Percentiles rank a stretch among this genome's conserved stretches.
These are phyloP conservation scores for Oxytorus armatus DNA, from an alignment of 2,888 invertebrate genomes.

Conservation along the genomic window DNA sequence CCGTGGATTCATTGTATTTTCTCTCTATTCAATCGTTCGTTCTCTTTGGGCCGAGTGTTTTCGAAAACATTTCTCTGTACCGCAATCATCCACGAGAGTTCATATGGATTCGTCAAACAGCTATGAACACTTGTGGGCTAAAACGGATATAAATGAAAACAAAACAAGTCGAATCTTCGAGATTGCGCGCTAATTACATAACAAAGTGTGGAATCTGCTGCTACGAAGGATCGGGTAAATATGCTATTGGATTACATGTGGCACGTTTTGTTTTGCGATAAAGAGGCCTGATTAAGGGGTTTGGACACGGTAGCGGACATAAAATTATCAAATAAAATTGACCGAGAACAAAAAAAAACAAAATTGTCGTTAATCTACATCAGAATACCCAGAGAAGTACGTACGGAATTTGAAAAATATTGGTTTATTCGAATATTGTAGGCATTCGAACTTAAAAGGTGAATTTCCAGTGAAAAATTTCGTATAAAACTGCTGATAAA, in stretches of 20 bases:
- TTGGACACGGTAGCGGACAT: neutral
- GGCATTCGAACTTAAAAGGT: too few species aligned
- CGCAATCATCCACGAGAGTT: conserved; percentile 10
- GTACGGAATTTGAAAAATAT: too few species aligned
- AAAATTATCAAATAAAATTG: too few species aligned
- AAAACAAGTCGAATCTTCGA: conserved; percentile 9
- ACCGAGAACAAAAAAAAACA: too few species aligned
- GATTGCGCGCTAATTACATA: conserved; percentile 12
- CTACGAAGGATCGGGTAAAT: neutral
- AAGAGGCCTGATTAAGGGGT: neutral
- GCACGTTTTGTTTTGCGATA: neutral
- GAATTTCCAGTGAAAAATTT: too few species aligned
- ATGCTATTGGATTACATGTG: neutral
- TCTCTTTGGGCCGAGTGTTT: conserved; percentile 16
- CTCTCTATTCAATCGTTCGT: conserved; percentile 20
- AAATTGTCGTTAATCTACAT: too few species aligned
- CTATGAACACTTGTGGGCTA: conserved; percentile 12
- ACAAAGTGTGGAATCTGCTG: neutral
- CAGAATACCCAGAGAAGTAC: too few species aligned
- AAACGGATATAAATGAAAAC: conserved; percentile 6
- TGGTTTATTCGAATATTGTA: too few species aligned
- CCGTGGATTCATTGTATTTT: conserved; percentile 10
- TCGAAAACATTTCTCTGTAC: conserved; percentile 17
- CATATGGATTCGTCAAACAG: conserved; percentile 13
- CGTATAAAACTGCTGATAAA: too few species aligned